These are phyloP conservation scores for Polyodon spathula DNA, from an alignment of 2,113 vertebrate genomes.

Conservation along the genomic window DNA sequence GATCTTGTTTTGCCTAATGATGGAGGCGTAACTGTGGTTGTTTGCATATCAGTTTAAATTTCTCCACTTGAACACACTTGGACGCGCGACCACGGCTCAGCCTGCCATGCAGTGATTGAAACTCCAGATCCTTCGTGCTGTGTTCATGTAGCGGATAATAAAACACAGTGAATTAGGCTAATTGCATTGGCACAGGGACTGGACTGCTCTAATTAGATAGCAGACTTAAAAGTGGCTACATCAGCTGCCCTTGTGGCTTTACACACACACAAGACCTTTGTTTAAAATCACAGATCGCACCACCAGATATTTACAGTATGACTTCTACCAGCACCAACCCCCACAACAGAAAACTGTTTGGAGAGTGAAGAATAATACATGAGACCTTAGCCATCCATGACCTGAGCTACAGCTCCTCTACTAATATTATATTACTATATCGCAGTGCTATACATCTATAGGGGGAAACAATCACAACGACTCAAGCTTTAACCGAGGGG, in stretches of 20 bases:
- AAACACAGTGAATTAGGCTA: background rate
- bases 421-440: no score
- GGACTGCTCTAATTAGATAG: background rate
- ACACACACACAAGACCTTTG: background rate
- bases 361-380: no score
- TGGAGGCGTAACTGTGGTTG: conserved; percentile 60
- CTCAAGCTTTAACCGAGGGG: no score
- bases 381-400: no score
- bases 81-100: background rate
- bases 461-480: no score
- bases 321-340: no score
- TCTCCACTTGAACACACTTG: conserved; percentile 30
- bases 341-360: no score
- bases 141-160: conserved; percentile 12
- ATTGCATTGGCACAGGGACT: background rate
- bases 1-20: conserved; percentile 35
- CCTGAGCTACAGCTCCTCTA: no score
- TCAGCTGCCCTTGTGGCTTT: background rate
- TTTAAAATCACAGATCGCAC: no score
- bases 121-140: background rate
- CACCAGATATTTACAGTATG: no score
- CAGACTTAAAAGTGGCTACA: background rate
- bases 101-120: conserved; percentile 4
- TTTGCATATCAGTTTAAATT: conserved; percentile 47
- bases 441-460: no score